A percentile compares a stretch with the other conserved stretches of the same genome.
These are phyloP conservation scores for Stichodactyla helianthus DNA, from an alignment of 64 coral and sea anemone genomes.

Conservation along the genomic window DNA sequence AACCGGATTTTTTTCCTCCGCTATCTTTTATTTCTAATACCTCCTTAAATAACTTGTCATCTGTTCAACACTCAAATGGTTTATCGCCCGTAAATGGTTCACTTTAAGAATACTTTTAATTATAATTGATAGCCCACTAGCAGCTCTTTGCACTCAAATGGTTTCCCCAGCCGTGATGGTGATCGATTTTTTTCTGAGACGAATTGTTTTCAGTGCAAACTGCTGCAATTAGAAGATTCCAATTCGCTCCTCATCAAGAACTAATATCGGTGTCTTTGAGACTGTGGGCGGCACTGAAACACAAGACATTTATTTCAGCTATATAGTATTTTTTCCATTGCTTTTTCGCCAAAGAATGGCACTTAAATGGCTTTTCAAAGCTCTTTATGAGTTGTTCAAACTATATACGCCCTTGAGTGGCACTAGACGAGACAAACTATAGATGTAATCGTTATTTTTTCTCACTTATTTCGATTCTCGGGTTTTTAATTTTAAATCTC, in stretches of 20 bases:
- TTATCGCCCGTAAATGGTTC: background rate
- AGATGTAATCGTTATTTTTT: background rate
- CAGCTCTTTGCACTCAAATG: background rate
- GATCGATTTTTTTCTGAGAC: background rate
- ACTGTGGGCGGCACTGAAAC: background rate
- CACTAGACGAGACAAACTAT: background rate
- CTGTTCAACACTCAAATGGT: background rate
- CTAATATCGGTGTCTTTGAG: background rate
- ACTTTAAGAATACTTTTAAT: background rate
- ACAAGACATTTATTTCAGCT: background rate
- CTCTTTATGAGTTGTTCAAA: too few species aligned
- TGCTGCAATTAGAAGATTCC: slow-evolving; percentile 2
- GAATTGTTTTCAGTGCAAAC: background rate
- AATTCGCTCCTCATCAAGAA: background rate
- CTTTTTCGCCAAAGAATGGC: background rate
- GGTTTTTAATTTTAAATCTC: too few species aligned
- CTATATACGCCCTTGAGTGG: background rate
- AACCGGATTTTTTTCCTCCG: background rate
- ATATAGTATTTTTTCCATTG: background rate
- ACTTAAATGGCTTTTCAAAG: background rate
- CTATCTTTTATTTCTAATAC: background rate
- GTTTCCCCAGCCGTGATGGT: background rate
- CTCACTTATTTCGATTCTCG: too few species aligned
- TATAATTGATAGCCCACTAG: background rate
- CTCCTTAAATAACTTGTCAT: background rate